A percentile compares a stretch with the other conserved stretches of the same genome.
Evolutionary conservation across 2,888 invertebrate species (phyloP).

Genomic region (Drosophila flavopinicola): DNA sequence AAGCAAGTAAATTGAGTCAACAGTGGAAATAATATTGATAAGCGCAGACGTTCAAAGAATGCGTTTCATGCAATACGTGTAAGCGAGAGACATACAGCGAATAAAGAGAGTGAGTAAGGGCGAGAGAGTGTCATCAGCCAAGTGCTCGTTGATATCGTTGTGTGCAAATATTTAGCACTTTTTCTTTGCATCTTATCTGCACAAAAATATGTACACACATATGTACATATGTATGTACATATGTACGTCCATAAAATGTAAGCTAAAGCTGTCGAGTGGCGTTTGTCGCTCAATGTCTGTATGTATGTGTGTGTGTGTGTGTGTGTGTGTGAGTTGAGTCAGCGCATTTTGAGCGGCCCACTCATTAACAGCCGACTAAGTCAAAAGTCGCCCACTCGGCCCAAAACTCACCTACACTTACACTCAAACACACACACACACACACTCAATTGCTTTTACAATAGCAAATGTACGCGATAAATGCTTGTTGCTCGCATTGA

Average conservation of each 20-base stretch:
- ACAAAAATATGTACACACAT: constrained; percentile 22
- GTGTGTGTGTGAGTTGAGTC: constrained; percentile 57
- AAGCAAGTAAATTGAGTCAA: constrained; percentile 41
- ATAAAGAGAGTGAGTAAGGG: constrained; percentile 9
- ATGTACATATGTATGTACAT: constrained; percentile 11
- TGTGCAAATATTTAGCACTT: constrained; percentile 66
- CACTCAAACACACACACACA: background rate
- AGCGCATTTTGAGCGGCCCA: constrained; percentile 61
- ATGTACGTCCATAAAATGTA: constrained; percentile 3
- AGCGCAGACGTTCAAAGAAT: constrained; percentile 51
- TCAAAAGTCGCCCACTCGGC: constrained; percentile 47
- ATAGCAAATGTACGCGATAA: constrained; percentile 52
- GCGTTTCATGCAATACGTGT: constrained; percentile 8
- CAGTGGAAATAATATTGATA: constrained; percentile 55
- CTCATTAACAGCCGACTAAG: constrained; percentile 53
- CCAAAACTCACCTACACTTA: constrained; percentile 9
- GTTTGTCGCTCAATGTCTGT: constrained; percentile 26
- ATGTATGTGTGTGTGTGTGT: constrained; percentile 9
- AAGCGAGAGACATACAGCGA: constrained; percentile 4
- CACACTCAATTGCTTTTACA: background rate
- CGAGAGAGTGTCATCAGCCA: constrained; percentile 12
- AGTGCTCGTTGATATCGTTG: constrained; percentile 38
- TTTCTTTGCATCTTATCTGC: constrained; percentile 56
- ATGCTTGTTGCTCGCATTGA: constrained; percentile 17
- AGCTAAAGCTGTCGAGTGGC: constrained; percentile 24